Evolutionary conservation across 2,888 invertebrate species (phyloP), one percentile per base, ranked within the genome.

Genomic region (Eustalomyia histrio): DNA sequence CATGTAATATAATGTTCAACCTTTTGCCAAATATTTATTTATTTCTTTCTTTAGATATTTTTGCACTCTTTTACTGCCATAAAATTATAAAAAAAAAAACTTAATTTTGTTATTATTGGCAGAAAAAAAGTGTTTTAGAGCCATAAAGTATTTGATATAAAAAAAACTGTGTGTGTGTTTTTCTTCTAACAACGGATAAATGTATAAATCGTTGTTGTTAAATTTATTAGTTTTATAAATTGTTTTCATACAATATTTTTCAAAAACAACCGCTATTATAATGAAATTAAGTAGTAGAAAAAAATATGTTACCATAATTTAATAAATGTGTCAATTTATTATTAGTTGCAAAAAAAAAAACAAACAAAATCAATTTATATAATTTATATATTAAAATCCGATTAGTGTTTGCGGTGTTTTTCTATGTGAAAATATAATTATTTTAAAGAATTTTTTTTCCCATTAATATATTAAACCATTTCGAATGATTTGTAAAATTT

Each of bases 51-150:
- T n/a, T 39, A 58, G 53, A 60, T 55, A 35, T 72, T 21, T 17
- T 24, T 29, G 14, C 43, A 71, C 24, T 72, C 60, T 47, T 55
- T 61, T 60, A 39, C 12, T 53, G 57, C 52, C 29, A 58, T 64
- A 64, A 58, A 71, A 35, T 60, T 60, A 1, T 53, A 64, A 16
- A 53, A 61, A 67, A 73, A 73, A 61, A 67, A 73, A 73, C 57
- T 73, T 50, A 67, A 73, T 72, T 63, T 61, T 58, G 55, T 73
- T 78, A 67, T 73, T 78, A 78, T 78, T 78, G 78, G 78, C 78
- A 78, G 35, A 33, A 55, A 64, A 76, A 64, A 24, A 57, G 18
- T 76, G 8, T 55, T 57, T 50, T 58, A 50, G 16, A 18, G 18
- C 35, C 24, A 52, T 76, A 71, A 58, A 52, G 5, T 57, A 29